A percentile compares a stretch with the other conserved stretches of the same genome.
Evolutionary conservation across 2,888 invertebrate species (phyloP).

Genomic region (Rhodophaea formosa): DNA sequence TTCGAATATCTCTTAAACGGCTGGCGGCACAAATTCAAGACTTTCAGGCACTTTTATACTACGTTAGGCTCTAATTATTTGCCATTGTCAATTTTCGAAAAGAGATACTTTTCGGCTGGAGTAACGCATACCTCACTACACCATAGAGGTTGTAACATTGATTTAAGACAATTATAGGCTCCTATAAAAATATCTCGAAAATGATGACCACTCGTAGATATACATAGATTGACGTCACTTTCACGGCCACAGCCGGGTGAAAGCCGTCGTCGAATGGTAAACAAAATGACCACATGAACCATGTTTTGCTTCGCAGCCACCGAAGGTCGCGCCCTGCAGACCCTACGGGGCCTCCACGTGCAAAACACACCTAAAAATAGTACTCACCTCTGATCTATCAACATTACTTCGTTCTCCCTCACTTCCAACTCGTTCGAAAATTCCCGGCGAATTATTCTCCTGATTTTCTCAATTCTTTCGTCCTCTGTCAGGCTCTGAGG

Average conservation of each 20-base stretch:
- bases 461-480: conserved; percentile 74
- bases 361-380: conserved; percentile 22
- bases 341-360: not conserved
- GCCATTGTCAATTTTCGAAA: no score
- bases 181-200: not conserved
- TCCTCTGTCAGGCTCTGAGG: conserved; percentile 50
- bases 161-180: not conserved
- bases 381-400: conserved; percentile 84
- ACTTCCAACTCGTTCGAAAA: conserved; percentile 85
- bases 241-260: not conserved
- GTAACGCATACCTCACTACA: no score
- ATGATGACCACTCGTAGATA: not conserved
- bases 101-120: no score
- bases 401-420: conserved; percentile 86
- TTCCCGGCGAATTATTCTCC: conserved; percentile 84
- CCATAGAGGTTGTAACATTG: not conserved
- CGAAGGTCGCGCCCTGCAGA: not conserved
- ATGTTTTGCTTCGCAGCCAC: not conserved
- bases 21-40: no score
- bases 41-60: no score
- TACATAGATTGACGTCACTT: not conserved
- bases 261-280: not conserved
- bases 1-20: no score
- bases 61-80: no score
- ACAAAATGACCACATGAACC: conserved; percentile 23